A percentile compares a stretch with the other conserved stretches of the same genome.
Conservation (phyloP, 30 jellyfish, hydroid and myxozoan species). For the Clytia hemisphaerica region DNA sequence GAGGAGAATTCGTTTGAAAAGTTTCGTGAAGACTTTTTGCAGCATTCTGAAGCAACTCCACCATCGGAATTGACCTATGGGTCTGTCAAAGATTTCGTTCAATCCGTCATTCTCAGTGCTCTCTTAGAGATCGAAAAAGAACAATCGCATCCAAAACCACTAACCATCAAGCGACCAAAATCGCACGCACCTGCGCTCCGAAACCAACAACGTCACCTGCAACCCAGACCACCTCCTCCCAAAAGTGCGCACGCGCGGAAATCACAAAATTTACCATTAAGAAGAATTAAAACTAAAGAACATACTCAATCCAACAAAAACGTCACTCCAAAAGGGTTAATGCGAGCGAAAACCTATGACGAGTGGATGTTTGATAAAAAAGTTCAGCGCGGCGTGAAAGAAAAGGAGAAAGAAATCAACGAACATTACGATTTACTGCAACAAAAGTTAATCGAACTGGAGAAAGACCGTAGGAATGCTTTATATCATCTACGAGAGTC, state of each 20-base stretch:
- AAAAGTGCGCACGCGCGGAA: neutral
- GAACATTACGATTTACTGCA: constrained; percentile 7
- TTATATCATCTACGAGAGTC: neutral
- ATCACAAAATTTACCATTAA: too few relatives aligned
- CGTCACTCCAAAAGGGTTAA: too few relatives aligned
- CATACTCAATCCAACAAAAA: too few relatives aligned
- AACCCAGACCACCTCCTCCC: neutral
- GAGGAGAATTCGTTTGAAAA: neutral
- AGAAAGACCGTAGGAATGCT: neutral
- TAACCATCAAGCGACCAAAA: constrained; percentile 1
- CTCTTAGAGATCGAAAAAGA: constrained; percentile 8
- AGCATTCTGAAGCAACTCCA: neutral
- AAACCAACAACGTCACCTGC: neutral
- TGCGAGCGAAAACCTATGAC: constrained; percentile 11
- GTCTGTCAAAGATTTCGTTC: constrained; percentile 1
- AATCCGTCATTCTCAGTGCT: constrained; percentile 6
- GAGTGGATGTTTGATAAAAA: constrained; percentile 27
- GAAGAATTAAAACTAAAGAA: too few relatives aligned
- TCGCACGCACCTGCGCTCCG: constrained; percentile 7
- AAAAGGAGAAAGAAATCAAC: neutral
- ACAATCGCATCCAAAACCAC: neutral
- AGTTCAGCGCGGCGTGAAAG: neutral
- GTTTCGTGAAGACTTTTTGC: neutral
- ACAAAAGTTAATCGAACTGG: neutral
- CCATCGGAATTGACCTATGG: constrained; percentile 6